Evolutionary conservation across 2,113 vertebrate genomes (phyloP).

Genomic region (Raja brachyura): DNA sequence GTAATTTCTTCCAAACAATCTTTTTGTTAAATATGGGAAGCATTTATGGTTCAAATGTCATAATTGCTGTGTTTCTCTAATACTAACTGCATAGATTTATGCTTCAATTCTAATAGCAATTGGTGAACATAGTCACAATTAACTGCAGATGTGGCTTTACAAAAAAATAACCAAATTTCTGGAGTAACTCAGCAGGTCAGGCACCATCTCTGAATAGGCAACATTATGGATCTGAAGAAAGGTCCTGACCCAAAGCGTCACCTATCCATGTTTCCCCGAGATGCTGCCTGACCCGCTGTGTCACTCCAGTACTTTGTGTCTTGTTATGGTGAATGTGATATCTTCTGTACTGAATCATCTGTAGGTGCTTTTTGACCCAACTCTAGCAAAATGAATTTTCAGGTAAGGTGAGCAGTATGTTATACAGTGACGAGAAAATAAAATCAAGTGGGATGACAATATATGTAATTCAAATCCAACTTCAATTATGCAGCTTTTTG

Average conservation of each 20-base stretch:
- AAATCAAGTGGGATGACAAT: not conserved
- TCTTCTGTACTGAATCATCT: not conserved
- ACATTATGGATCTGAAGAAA: no score
- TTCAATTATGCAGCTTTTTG: not conserved
- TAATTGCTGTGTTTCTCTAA: not conserved
- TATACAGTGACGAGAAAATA: not conserved
- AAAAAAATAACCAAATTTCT: no score
- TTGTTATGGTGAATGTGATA: not conserved
- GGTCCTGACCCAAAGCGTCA: no score
- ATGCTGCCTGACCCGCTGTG: no score
- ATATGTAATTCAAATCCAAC: not conserved
- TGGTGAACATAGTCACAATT: no score
- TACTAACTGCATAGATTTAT: not conserved
- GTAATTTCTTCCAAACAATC: not conserved
- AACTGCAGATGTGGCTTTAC: no score
- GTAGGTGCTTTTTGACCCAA: not conserved
- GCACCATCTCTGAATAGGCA: no score
- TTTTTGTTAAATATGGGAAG: not conserved
- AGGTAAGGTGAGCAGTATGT: not conserved
- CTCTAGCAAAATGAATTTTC: not conserved
- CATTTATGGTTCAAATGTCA: not conserved
- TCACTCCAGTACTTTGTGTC: no score
- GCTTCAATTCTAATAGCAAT: not conserved
- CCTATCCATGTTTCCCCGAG: no score
- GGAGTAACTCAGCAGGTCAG: no score